Evolutionary conservation across 2,797 vertebrate species (phyloP), one percentile per base, ranked within the genome.

Genomic region (Melanotaenia pygmaea): DNA sequence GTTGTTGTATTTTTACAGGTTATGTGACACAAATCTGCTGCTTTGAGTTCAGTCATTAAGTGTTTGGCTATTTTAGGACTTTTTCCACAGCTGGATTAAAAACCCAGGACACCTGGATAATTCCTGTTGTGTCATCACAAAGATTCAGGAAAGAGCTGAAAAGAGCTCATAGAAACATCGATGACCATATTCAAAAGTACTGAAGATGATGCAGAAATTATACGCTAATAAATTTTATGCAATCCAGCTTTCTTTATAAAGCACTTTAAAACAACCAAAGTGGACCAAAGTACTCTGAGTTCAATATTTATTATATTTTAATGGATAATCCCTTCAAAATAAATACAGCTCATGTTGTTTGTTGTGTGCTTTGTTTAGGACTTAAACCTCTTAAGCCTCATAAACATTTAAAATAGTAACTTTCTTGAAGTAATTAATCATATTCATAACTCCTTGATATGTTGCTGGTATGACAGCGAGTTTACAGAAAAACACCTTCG

Each of bases 291-390:
- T 9, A 50, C 54, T 18, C 2, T 45, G 72, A 72, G 76, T 76
- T 38, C 20, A 69, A 68, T 20, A 53, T 58, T 20, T 59, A 67
- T 83, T 82, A 0, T 43, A 84, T 77, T 78, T 83, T 85, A 64
- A 87, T 72, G 43, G 12, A 40, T 32, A 67, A 68, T 78, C 43
- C 16, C 50, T 74, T 74, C 64, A 74, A 59, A 61, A 70, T 50
- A 2, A 12, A n/a, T 53, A 7, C 1, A 24, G 22, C 51, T 51
- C 50, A 2, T 60, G n/a, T 40, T 12, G 6, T n/a, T 59, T 35
- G 50, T 43, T 63, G 62, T 58, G 34, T 16, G 68, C 30, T 77
- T 68, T 79, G 67, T 66, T 76, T 51, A 35, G 38, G 14, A 2
- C 14, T 7, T 22, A 79, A 30, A 67, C 24, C 12, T 43, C 18